These are phyloP conservation scores for Horisme vitalbata DNA, from an alignment of 2,888 invertebrate species.

Conservation along the genomic window DNA sequence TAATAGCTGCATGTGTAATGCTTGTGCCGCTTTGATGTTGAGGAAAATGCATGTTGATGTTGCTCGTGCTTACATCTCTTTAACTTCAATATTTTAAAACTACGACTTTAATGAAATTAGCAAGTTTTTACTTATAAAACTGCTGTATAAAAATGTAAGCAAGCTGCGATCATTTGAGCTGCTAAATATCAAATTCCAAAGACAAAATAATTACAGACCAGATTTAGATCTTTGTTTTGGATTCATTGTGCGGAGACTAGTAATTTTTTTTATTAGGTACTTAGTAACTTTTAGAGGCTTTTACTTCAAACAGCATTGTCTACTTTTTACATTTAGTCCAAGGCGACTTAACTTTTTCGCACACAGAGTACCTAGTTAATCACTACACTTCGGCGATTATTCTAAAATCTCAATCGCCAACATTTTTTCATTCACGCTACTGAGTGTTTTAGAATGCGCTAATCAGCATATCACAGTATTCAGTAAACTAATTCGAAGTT, in stretches of 20 bases:
- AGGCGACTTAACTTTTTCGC: conserved; percentile 8
- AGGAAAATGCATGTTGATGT: conserved; percentile 16
- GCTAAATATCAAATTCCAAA: conserved; percentile 4
- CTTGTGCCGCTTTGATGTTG: conserved; percentile 3
- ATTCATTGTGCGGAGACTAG: conserved; percentile 5
- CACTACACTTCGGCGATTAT: conserved; percentile 6
- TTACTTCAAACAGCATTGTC: conserved; percentile 8
- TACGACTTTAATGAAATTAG: conserved; percentile 2
- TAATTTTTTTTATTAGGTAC: background rate
- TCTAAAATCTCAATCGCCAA: conserved; percentile 4
- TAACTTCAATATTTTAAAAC: background rate
- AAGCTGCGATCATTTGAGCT: background rate
- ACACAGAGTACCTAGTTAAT: conserved; percentile 9
- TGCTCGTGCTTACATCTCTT: no score
- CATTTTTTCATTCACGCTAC: conserved; percentile 17
- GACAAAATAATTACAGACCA: conserved; percentile 3
- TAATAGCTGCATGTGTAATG: conserved; percentile 6
- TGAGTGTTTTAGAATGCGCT: conserved; percentile 13
- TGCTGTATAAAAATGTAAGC: conserved; percentile 1
- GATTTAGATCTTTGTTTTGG: background rate
- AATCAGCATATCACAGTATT: conserved; percentile 6
- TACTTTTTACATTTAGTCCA: conserved; percentile 14
- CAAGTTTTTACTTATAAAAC: conserved; percentile 1
- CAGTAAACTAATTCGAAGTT: conserved; percentile 36
- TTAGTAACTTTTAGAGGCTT: conserved; percentile 21